Conservation (phyloP, 64 coral and sea anemone genomes). For the Actinia tenebrosa region DNA sequence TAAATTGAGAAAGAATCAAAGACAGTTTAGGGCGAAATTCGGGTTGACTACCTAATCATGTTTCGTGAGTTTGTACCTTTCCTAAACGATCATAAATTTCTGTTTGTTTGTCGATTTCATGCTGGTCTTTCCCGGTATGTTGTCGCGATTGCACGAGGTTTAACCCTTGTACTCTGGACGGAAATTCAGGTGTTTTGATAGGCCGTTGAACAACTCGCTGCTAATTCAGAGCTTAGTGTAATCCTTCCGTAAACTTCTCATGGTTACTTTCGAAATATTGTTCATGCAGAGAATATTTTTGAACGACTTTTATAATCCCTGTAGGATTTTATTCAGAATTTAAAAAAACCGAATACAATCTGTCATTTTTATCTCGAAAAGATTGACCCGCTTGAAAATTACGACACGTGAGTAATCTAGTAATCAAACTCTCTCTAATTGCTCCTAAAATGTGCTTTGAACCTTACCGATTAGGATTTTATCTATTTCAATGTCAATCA, state of each 20-base stretch:
- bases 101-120: not conserved
- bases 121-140: not conserved
- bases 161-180: not conserved
- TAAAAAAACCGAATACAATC: not conserved
- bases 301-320: not conserved
- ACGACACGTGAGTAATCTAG: not conserved
- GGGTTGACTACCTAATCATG: not conserved
- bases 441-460: not conserved
- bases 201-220: not conserved
- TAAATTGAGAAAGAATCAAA: not conserved
- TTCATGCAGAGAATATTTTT: not conserved
- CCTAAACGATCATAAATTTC: not conserved
- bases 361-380: not conserved
- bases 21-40: not conserved
- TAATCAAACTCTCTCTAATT: not conserved
- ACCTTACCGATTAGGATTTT: not conserved
- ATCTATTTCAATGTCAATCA: not conserved
- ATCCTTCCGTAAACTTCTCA: constrained; percentile 7
- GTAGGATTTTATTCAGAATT: not conserved
- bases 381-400: not conserved
- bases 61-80: not conserved
- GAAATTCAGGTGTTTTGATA: not conserved
- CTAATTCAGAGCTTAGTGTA: constrained; percentile 8
- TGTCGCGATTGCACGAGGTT: not conserved
- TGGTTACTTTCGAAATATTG: constrained; percentile 15